Evolutionary conservation across 2,113 vertebrate species (phyloP), one percentile per base, ranked within the genome.

Genomic region (Patagioenas fasciata): DNA sequence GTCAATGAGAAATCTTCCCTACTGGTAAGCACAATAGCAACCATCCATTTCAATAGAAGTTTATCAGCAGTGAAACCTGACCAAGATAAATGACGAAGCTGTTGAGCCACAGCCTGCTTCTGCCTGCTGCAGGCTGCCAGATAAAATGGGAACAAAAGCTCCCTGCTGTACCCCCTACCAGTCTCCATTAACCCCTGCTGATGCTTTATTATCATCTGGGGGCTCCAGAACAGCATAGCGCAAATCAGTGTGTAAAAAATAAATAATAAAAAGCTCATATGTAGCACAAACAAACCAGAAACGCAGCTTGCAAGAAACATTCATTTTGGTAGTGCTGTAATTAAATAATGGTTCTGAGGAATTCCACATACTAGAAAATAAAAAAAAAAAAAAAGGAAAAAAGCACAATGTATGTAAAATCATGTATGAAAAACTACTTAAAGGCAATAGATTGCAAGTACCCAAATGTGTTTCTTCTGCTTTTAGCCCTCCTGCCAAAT

Each of bases 81-180:
- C 93, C 44, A 85, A 97, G 93, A 98, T 98, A 97, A 97, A 97
- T 96, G 94, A 95, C 6, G 88, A 95, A 97, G 93, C 82, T 96
- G 93, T 97, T 92, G 97, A 96, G 96, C 91, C 81, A 95, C 96
- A 96, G 97, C 93, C 85, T 96, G 92, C 90, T 97, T 96, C 85
- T 96, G 93, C 86, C 96, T 96, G 97, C 96, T 97, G 93, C 92
- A 95, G 91, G 84, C 97, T 97, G 95, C 96, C 97, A 97, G 97
- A 97, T 95, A 98, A 98, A 97, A 95, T 44, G 83, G 96, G 97
- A 96, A 97, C 95, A 97, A 97, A 98, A 95, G 92, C 80, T 91
- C 95, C 96, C 95, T 85, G 91, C 95, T 95, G 94, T 85, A 95
- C 94, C 94, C 77, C 91, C 93, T 67, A 92, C 93, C 86, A 94